phyloP scores from a whole-genome alignment of 2,113 vertebrate species.

The Leptobrachium leishanense region DNA sequence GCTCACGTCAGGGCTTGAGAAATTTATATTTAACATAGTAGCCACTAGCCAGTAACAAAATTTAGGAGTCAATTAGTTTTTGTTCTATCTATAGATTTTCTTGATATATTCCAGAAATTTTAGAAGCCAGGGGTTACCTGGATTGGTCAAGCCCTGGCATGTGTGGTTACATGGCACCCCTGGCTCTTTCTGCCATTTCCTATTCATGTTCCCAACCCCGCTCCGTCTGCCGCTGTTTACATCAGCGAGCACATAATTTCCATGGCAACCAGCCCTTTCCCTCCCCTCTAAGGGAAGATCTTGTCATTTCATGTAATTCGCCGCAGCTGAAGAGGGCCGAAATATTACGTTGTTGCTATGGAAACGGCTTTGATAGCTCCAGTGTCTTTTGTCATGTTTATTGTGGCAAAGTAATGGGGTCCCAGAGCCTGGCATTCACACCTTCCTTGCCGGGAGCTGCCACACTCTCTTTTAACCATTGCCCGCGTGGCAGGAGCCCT shows the following conservation, averaged over 20 bases:
- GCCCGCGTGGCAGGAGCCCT: neutral
- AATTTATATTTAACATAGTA: no score
- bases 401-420: slow-evolving; percentile 40
- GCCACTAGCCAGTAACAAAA: no score
- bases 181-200: slow-evolving; percentile 16
- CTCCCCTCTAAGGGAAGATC: slow-evolving; percentile 87
- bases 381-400: slow-evolving; percentile 75
- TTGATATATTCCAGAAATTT: no score
- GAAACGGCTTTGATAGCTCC: slow-evolving; percentile 87
- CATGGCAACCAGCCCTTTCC: slow-evolving; percentile 90
- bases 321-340: slow-evolving; percentile 96
- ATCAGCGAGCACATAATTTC: slow-evolving; percentile 77
- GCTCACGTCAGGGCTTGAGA: no score
- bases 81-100: no score
- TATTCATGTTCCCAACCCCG: slow-evolving; percentile 56
- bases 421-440: slow-evolving; percentile 59
- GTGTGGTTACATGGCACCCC: no score
- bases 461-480: neutral
- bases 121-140: no score
- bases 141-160: no score
- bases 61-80: no score
- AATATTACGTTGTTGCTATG: slow-evolving; percentile 99
- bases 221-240: slow-evolving; percentile 76
- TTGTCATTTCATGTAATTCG: slow-evolving; percentile 99
- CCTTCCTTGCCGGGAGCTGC: slow-evolving; percentile 14